Evolutionary conservation across 2,797 vertebrate species (phyloP).

Genomic region (Champsocephalus esox): DNA sequence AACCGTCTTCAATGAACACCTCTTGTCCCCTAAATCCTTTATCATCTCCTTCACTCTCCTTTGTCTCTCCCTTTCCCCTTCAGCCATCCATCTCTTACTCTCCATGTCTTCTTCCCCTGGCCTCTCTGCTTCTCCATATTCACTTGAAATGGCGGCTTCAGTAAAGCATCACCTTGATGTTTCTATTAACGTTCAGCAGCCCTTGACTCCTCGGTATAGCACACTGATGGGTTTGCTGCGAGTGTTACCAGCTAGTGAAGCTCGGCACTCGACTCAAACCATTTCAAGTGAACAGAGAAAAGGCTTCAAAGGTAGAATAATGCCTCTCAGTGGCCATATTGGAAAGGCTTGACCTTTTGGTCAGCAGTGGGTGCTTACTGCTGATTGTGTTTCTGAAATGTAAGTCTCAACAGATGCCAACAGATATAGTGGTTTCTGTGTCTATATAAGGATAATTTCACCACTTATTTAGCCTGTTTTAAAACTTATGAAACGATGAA

Average conservation of each 20-base stretch:
- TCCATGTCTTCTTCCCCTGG: not conserved
- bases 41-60: not conserved
- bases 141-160: conserved; percentile 45
- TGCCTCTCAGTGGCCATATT: conserved; percentile 37
- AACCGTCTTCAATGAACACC: not conserved
- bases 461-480: not conserved
- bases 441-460: not conserved
- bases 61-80: not conserved
- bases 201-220: conserved; percentile 48
- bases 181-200: conserved; percentile 37
- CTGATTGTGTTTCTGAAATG: conserved; percentile 16
- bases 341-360: conserved; percentile 43
- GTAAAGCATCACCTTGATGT: conserved; percentile 50
- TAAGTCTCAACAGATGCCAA: not conserved
- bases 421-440: not conserved
- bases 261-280: conserved; percentile 30
- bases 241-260: conserved; percentile 47
- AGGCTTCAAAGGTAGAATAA: conserved; percentile 32
- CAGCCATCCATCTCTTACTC: conserved; percentile 1
- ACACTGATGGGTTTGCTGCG: conserved; percentile 40
- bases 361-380: conserved; percentile 5
- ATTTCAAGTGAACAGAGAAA: conserved; percentile 49
- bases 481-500: not conserved
- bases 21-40: not conserved
- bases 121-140: conserved; percentile 26